Percentiles rank a stretch among this genome's conserved stretches.
phyloP scores from a whole-genome alignment of 2,797 vertebrate genomes.

The Mycteria americana region DNA sequence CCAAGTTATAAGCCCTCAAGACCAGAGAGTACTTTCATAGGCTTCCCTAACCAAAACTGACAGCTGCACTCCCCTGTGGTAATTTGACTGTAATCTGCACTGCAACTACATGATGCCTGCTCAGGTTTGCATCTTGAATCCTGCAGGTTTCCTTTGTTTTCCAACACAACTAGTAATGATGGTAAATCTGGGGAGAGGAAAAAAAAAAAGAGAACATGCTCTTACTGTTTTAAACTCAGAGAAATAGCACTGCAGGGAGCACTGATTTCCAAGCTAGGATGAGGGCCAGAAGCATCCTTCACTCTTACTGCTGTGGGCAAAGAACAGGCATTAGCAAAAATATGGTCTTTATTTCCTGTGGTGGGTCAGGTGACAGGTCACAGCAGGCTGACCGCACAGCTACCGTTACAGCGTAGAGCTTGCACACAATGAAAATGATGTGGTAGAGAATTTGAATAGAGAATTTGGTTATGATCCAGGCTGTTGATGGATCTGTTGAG shows the following conservation, averaged over 20 bases:
- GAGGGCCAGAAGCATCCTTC: neutral
- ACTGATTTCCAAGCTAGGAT: neutral
- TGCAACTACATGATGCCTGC: neutral
- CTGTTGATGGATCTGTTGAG: neutral
- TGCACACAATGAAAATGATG: constrained; percentile 1
- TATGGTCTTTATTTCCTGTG: neutral
- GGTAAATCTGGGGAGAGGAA: neutral
- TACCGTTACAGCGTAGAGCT: rapidly evolving
- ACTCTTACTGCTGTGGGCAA: neutral
- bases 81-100: neutral
- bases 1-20: neutral
- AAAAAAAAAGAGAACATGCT: neutral
- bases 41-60: neutral
- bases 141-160: neutral
- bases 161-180: neutral
- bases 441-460: constrained; percentile 8
- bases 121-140: neutral
- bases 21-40: neutral
- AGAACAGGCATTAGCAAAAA: neutral
- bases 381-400: neutral
- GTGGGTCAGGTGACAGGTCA: neutral
- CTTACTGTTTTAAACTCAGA: neutral
- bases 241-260: neutral
- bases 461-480: constrained; percentile 2
- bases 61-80: neutral